These are phyloP conservation scores for Oriolus oriolus DNA, from an alignment of 2,113 vertebrate genomes.

Conservation along the genomic window DNA sequence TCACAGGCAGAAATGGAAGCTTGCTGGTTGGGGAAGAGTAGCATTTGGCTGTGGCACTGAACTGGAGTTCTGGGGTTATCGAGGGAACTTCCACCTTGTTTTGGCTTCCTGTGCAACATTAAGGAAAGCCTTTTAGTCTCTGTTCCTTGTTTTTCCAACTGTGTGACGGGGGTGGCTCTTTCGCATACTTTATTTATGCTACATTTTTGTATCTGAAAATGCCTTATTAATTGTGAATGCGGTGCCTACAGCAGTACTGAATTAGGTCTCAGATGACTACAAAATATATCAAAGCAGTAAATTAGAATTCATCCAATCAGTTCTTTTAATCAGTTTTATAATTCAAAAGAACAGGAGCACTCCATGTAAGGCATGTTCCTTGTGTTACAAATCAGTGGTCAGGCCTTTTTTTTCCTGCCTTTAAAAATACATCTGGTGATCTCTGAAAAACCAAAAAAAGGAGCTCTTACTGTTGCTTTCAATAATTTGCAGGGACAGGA, in stretches of 20 bases:
- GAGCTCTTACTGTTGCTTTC: not conserved
- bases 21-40: not conserved
- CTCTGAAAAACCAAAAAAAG: not conserved
- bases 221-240: not conserved
- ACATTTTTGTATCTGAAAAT: not conserved
- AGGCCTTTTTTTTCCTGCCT: not conserved
- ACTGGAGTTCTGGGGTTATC: not conserved
- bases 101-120: not conserved
- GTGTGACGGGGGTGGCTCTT: not conserved
- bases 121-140: not conserved
- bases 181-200: not conserved
- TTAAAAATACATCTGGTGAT: not conserved
- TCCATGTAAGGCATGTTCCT: not conserved
- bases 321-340: not conserved
- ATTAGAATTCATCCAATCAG: not conserved
- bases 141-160: not conserved
- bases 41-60: not conserved
- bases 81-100: not conserved
- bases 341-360: not conserved
- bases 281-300: not conserved
- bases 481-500: not conserved
- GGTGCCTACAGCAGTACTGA: not conserved
- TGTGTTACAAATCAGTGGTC: not conserved
- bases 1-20: not conserved
- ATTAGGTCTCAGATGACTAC: not conserved